Base-by-base conservation (phyloP, 2,888 invertebrate genomes). In the Oxyteleia sp. region DNA sequence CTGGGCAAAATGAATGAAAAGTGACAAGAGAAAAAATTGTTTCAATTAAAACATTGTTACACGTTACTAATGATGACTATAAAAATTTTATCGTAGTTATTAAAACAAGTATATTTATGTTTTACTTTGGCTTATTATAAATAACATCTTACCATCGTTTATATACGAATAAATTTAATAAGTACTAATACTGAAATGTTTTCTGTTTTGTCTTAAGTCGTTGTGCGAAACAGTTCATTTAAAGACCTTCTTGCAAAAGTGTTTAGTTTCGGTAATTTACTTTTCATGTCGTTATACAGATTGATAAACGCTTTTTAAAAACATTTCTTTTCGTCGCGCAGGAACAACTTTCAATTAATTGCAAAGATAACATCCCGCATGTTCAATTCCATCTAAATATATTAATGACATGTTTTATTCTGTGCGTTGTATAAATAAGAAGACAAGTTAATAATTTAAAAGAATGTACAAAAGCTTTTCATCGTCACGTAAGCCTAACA, bases 401-500 rank as follows among this genome's bases (percentile, higher is more conserved):
- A 53, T 69, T 71, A 63, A 38, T 59, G 38, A 20, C 29, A 20
- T n/a, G n/a, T 38, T 41, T 61, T 41, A 64, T 26, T 45, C 57
- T 82, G 53, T 10, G 15, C 29, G 23, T 68, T 63, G 41, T 61
- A 78, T 78, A 79, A 69, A 74, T 63, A 74, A 47, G 41, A 51
- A 53, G 18, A 49, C 35, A 38, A 43, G 59, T 68, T 47, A 82
- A 78, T 83, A 83, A 83, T 68, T 83, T 83, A 79, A 79, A 64
- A 32, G 20, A 79, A 79, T 72, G 63, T 75, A 83, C 61, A 83
- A 57, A 78, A 53, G 35, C 63, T 51, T 38, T 57, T 59, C 29
- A 35, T n/a, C 38, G 41, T 47, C 26, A 49, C 51, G 32, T 26
- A 49, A 74, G 63, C 15, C 57, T 75, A 75, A 63, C 29, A 55